Conservation (phyloP, 2,113 vertebrate genomes). For the Urocolius indicus region DNA sequence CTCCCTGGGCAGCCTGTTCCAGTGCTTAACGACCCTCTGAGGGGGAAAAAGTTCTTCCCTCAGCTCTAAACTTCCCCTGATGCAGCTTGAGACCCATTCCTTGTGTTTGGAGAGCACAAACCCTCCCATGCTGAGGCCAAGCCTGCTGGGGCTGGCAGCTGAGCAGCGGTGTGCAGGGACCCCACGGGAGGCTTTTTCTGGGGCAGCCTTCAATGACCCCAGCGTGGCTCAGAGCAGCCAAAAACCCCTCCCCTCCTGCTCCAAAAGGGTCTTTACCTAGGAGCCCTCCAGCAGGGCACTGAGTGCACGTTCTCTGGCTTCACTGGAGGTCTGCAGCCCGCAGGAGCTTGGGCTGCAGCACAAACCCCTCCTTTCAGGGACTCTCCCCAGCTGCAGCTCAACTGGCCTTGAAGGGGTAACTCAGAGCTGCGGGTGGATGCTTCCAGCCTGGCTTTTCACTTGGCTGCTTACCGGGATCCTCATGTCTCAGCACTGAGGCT, state of each 20-base stretch:
- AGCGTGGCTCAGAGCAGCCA: not conserved
- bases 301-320: fast-evolving
- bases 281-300: no score
- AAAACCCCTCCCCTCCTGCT: not conserved
- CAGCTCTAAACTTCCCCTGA: no score
- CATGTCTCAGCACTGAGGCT: not conserved
- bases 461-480: not conserved
- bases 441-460: no score
- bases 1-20: not conserved
- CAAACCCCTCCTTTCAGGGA: no score
- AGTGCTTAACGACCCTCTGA: no score
- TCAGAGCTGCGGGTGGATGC: no score
- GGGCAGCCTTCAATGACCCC: not conserved
- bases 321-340: not conserved
- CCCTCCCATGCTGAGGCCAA: no score
- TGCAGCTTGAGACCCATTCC: not conserved
- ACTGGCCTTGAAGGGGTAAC: not conserved
- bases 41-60: no score
- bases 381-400: not conserved
- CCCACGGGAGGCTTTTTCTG: not conserved
- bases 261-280: no score
- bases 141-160: not conserved
- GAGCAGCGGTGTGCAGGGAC: not conserved
- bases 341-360: not conserved
- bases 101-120: not conserved